A percentile compares a stretch with the other conserved stretches of the same genome.
Evolutionary conservation across 2,797 vertebrate genomes (phyloP).

Genomic region (Acanthiza pusilla): DNA sequence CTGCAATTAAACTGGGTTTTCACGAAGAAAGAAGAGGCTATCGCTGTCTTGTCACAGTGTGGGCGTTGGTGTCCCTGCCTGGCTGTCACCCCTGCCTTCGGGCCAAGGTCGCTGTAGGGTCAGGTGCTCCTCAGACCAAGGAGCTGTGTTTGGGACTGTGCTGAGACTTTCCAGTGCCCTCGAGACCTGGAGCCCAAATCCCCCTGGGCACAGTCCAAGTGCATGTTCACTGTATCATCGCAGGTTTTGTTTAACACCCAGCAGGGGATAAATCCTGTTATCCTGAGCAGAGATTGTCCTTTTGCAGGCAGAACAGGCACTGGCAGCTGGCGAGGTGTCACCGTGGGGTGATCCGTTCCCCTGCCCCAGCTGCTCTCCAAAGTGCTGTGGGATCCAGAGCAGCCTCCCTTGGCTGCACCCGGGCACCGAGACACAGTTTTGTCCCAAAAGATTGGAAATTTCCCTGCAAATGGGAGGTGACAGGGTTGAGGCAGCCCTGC

Average conservation of each 20-base stretch:
- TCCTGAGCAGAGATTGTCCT: background rate
- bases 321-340: rapidly evolving
- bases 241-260: background rate
- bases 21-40: conserved; percentile 25
- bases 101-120: background rate
- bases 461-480: background rate
- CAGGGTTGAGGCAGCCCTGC: background rate
- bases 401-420: background rate
- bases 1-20: conserved; percentile 41
- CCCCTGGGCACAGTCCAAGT: background rate
- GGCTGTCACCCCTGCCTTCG: background rate
- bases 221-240: background rate
- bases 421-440: background rate
- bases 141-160: background rate
- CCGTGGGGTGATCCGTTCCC: background rate
- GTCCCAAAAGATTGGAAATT: background rate
- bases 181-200: background rate
- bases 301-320: background rate
- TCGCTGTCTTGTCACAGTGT: background rate
- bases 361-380: background rate
- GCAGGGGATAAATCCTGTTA: background rate
- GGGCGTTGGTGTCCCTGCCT: background rate
- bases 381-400: background rate
- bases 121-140: background rate
- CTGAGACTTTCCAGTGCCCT: background rate